Conservation (phyloP, 2,888 invertebrate species). For the Xestia ashworthii region DNA sequence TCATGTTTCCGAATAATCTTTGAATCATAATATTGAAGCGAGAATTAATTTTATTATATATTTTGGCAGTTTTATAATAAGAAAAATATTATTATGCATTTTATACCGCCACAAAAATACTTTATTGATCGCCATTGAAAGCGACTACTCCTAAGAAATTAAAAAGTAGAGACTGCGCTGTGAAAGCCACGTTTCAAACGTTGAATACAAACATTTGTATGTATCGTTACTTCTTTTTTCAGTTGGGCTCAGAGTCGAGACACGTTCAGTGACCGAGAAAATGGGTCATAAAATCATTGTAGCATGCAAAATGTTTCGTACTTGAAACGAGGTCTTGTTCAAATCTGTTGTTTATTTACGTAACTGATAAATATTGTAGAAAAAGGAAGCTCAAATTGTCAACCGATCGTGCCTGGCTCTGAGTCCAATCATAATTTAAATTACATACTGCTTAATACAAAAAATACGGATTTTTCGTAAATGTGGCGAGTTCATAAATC, state of each 20-base stretch:
- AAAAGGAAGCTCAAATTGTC: slow-evolving; percentile 22
- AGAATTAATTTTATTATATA: slow-evolving; percentile 64
- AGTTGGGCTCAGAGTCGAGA: slow-evolving; percentile 46
- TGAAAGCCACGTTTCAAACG: slow-evolving; percentile 52
- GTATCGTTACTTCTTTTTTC: slow-evolving; percentile 24
- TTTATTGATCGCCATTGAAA: slow-evolving; percentile 64
- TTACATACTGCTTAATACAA: slow-evolving; percentile 55
- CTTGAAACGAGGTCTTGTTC: slow-evolving; percentile 24
- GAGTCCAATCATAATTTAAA: slow-evolving; percentile 50
- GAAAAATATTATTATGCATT: slow-evolving; percentile 73
- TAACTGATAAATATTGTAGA: neutral
- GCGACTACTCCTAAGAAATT: slow-evolving; percentile 67
- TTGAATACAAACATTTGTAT: slow-evolving; percentile 50
- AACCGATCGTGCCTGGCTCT: slow-evolving; percentile 34
- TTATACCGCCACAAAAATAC: slow-evolving; percentile 70
- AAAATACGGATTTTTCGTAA: slow-evolving; percentile 66
- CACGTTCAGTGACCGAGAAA: slow-evolving; percentile 37
- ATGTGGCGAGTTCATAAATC: slow-evolving; percentile 59
- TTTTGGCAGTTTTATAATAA: slow-evolving; percentile 69
- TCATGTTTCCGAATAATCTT: slow-evolving; percentile 64
- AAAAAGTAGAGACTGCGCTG: slow-evolving; percentile 63
- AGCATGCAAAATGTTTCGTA: slow-evolving; percentile 26
- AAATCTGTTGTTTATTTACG: slow-evolving; percentile 23
- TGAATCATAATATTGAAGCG: slow-evolving; percentile 65
- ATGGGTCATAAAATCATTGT: slow-evolving; percentile 34